phyloP scores from a whole-genome alignment of 2,888 invertebrate genomes.

The Cotesia congregata region DNA sequence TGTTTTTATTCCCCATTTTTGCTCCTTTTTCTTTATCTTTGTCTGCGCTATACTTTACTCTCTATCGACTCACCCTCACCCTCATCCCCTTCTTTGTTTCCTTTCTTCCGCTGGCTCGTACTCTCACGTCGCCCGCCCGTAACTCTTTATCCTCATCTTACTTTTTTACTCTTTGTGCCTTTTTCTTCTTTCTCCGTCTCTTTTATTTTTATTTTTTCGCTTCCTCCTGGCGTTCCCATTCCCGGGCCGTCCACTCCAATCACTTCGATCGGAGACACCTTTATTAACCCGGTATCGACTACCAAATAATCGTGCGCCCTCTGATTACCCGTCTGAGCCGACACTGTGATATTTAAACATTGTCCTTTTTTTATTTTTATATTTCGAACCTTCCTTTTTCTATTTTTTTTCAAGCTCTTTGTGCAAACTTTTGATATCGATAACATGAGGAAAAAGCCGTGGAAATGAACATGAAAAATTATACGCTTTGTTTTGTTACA shows the following conservation, averaged over 20 bases:
- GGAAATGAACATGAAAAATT: too few species aligned
- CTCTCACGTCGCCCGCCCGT: background rate
- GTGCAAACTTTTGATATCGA: too few species aligned
- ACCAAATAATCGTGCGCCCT: constrained; percentile 25
- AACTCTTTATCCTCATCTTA: constrained; percentile 3
- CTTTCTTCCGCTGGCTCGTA: background rate
- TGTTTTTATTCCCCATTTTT: background rate
- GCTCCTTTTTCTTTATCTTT: background rate
- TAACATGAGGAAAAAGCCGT: too few species aligned
- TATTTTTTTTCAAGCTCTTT: too few species aligned
- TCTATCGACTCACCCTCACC: constrained; percentile 1
- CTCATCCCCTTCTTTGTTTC: background rate
- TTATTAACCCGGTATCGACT: constrained; percentile 36
- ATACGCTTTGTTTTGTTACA: too few species aligned
- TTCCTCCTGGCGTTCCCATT: constrained; percentile 22
- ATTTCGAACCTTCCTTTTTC: too few species aligned
- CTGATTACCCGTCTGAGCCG: constrained; percentile 7
- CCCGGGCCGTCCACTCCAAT: constrained; percentile 15
- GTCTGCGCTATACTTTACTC: background rate
- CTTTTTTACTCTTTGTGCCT: constrained; percentile 21
- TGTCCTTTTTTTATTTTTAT: background rate
- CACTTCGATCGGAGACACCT: constrained; percentile 32
- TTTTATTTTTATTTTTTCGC: constrained; percentile 16
- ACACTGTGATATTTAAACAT: constrained; percentile 26
- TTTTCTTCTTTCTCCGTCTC: background rate